phyloP scores from a whole-genome alignment of 1,140 invertebrate genomes.

The Helicoverpa zea region DNA sequence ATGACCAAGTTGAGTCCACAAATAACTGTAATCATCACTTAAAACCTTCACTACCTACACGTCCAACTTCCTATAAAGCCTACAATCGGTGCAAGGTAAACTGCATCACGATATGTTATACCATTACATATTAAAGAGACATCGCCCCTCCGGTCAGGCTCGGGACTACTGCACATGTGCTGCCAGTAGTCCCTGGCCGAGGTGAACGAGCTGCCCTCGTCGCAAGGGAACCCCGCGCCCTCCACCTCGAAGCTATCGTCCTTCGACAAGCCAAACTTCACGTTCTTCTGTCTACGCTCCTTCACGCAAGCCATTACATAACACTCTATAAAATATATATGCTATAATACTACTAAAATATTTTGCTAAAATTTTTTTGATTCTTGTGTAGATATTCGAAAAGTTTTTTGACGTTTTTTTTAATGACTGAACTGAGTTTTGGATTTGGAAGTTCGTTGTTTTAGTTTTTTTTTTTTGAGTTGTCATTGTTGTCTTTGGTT shows the following conservation, averaged over 20 bases:
- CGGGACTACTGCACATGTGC: slow-evolving; percentile 60
- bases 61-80: no score
- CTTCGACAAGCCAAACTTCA: slow-evolving; percentile 75
- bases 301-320: slow-evolving; percentile 64
- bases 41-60: no score
- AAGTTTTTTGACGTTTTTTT: slow-evolving; percentile 54
- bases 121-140: slow-evolving; percentile 56
- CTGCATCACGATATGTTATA: slow-evolving; percentile 34
- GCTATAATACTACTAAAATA: slow-evolving; percentile 63
- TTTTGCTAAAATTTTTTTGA: slow-evolving; percentile 58
- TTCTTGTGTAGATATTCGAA: slow-evolving; percentile 58
- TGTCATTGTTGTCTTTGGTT: background rate
- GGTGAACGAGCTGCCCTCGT: slow-evolving; percentile 68
- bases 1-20: no score
- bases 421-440: slow-evolving; percentile 3
- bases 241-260: slow-evolving; percentile 72
- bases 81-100: background rate
- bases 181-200: slow-evolving; percentile 78
- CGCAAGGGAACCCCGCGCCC: slow-evolving; percentile 48
- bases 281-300: slow-evolving; percentile 74
- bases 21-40: no score
- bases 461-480: slow-evolving; percentile 15
- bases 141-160: slow-evolving; percentile 56
- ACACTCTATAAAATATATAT: slow-evolving; percentile 62
- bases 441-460: slow-evolving; percentile 45